phyloP scores from a whole-genome alignment of 2,113 vertebrate species.

The Hemiprocne comata region DNA sequence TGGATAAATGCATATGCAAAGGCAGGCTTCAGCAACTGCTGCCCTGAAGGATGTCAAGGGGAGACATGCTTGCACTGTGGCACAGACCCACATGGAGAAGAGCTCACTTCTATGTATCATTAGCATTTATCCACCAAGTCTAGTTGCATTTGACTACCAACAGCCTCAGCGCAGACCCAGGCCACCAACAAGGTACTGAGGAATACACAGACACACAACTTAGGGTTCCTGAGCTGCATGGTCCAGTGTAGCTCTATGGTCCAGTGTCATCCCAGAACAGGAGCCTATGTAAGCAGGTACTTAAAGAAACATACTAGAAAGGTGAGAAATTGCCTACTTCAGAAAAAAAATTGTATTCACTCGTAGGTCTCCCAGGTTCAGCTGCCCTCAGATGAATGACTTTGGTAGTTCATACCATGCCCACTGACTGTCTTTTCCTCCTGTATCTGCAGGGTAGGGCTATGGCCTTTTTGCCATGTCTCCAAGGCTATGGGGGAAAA shows the following conservation, averaged over 20 bases:
- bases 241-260: no score
- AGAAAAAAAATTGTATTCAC: background rate
- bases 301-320: background rate
- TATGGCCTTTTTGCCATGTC: background rate
- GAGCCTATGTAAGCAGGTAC: background rate
- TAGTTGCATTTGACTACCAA: background rate
- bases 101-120: background rate
- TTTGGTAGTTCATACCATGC: background rate
- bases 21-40: background rate
- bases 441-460: background rate
- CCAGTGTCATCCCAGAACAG: background rate
- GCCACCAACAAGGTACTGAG: fast-evolving
- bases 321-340: background rate
- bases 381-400: background rate
- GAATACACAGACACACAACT: background rate
- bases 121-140: background rate
- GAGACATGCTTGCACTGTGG: fast-evolving
- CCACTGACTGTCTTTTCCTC: background rate
- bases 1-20: fast-evolving
- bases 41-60: background rate
- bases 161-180: background rate
- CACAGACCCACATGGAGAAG: background rate
- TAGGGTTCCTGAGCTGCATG: background rate
- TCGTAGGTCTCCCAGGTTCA: background rate
- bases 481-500: background rate